phyloP scores from a whole-genome alignment of 2,113 vertebrate genomes.

The Corydoras maculifer region DNA sequence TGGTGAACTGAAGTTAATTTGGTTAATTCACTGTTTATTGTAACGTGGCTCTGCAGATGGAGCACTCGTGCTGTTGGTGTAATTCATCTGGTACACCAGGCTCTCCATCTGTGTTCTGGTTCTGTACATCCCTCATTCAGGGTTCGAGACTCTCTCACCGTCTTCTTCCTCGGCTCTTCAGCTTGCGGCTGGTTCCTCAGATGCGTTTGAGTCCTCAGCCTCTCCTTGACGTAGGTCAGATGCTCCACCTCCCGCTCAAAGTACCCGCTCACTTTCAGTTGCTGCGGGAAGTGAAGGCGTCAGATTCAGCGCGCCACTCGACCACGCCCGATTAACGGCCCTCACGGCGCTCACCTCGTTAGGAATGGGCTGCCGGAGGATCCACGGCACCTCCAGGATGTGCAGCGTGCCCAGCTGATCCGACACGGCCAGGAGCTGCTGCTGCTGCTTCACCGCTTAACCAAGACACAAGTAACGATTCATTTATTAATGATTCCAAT shows the following conservation, averaged over 20 bases:
- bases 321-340: no score
- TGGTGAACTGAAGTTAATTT: no score
- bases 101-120: no score
- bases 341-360: constrained; percentile 71
- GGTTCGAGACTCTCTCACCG: constrained; percentile 50
- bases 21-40: no score
- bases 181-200: constrained; percentile 51
- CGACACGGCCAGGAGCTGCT: constrained; percentile 79
- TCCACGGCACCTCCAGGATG: constrained; percentile 78
- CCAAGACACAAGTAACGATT: background rate
- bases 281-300: constrained; percentile 52
- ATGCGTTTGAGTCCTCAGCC: constrained; percentile 50
- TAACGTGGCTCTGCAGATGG: no score
- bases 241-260: constrained; percentile 75
- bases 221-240: constrained; percentile 64
- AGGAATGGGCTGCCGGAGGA: constrained; percentile 55
- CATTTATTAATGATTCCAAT: no score
- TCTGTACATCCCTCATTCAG: no score
- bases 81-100: no score
- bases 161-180: constrained; percentile 57
- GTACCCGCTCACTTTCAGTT: constrained; percentile 58
- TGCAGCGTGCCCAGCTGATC: constrained; percentile 76
- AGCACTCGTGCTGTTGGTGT: no score
- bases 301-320: no score
- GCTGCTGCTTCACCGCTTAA: constrained; percentile 72